Evolutionary conservation across 2,113 vertebrate genomes (phyloP), one percentile per base, ranked within the genome.

Genomic region (Anguilla rostrata): DNA sequence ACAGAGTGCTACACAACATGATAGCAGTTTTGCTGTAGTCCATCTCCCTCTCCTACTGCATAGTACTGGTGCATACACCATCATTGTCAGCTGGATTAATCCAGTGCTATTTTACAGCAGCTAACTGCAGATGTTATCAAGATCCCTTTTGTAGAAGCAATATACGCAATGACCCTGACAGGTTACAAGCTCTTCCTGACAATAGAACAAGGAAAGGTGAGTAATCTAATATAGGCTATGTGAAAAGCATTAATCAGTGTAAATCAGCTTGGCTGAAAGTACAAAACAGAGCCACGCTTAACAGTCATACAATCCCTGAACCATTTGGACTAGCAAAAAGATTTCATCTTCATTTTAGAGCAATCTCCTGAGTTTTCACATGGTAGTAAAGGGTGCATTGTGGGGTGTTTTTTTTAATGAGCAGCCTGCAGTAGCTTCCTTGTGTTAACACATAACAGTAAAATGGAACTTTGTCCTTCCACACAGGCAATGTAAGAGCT

Each of bases 141-240:
- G 92, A 90, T 91, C 91, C 92, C 92, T 95, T 95, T 94, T 93
- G 93, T 93, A 90, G 92, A 92, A 90, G 91, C 92, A 89, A 92
- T 71, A 91, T 92, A 91, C 92, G 91, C 95, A 96, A 96, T 94
- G 93, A 95, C 92, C 94, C 94, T 91, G 90, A 92, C 92, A 91
- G 63, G 78, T 92, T 84, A 63, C 88, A 92, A 88, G 86, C 22
- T 4, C 60, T 88, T 88, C 91, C 84, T 90, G 88, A 91, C 88
- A 89, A 89, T 83, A 26, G 86, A 85, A 90, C 88, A 87, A 90
- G 88, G 86, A 87, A 91, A 92, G 91, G 89, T 94, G 92, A 93
- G 93, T 89, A 92, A 92, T 89, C 93, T 91, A 90, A 92, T 94
- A 92, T 89, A 92, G 92, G 92, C 91, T 92, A 85, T 88, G 63